Percentiles rank a stretch among this genome's conserved stretches.
Conservation (phyloP, 92 coral and sea anemone genomes). For the Galaxea fascicularis region DNA sequence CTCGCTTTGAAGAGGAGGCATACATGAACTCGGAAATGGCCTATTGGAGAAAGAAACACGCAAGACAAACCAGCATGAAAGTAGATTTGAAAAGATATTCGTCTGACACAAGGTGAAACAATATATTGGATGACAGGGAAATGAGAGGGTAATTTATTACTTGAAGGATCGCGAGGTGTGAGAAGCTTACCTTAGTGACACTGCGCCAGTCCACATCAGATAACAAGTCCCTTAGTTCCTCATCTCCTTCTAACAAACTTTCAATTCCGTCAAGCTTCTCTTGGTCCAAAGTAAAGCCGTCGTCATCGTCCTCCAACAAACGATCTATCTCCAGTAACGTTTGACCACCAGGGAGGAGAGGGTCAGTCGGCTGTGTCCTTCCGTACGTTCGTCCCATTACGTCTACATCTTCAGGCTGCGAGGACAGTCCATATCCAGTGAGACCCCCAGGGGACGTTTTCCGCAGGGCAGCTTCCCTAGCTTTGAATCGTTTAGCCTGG, state of each 20-base stretch:
- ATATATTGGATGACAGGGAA: no score
- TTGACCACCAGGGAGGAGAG: slow-evolving; percentile 38
- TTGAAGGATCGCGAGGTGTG: neutral
- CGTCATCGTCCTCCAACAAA: slow-evolving; percentile 68
- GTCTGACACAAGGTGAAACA: no score
- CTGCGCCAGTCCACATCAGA: slow-evolving; percentile 63
- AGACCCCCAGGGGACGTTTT: slow-evolving; percentile 4
- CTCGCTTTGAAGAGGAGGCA: no score
- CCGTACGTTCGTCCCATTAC: slow-evolving; percentile 25
- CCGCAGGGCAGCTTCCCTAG: slow-evolving; percentile 22
- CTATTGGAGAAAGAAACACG: no score
- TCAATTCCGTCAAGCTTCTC: slow-evolving; percentile 61
- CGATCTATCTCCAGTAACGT: slow-evolving; percentile 62
- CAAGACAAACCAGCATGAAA: no score
- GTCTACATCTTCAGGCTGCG: neutral
- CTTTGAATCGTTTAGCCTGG: slow-evolving; percentile 60
- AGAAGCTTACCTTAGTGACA: neutral
- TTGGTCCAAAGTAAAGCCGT: slow-evolving; percentile 64
- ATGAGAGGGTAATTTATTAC: no score
- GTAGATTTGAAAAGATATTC: no score
- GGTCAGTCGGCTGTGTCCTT: slow-evolving; percentile 30
- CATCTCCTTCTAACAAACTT: slow-evolving; percentile 72
- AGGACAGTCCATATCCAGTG: slow-evolving; percentile 1
- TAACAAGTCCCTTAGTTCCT: slow-evolving; percentile 70
- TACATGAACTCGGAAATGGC: no score